phyloP scores from a whole-genome alignment of 2,888 invertebrate genomes.

The Cosmia pyralina region DNA sequence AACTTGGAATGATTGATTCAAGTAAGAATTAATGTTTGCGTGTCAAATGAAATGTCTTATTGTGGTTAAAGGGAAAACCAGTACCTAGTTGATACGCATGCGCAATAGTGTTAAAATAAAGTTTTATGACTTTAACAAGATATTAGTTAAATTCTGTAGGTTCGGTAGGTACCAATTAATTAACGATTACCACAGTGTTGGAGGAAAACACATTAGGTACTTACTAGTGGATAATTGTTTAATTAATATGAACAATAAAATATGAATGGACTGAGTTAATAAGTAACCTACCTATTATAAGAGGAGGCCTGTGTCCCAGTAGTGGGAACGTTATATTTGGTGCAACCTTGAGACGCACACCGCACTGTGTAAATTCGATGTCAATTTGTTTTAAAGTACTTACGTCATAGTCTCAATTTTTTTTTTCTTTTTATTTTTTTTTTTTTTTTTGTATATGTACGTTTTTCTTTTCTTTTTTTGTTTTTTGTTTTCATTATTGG shows the following conservation, averaged over 20 bases:
- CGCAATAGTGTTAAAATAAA: no score
- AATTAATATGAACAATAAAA: not conserved
- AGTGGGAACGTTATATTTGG: no score
- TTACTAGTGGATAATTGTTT: not conserved
- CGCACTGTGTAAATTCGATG: no score
- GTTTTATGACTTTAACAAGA: not conserved
- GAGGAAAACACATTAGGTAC: not conserved
- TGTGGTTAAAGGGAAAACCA: slow-evolving; percentile 16
- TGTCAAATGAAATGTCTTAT: slow-evolving; percentile 2
- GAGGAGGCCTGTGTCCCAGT: no score
- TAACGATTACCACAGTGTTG: not conserved
- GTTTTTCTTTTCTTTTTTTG: no score
- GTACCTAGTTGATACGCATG: not conserved
- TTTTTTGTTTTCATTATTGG: no score
- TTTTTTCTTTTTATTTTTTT: no score
- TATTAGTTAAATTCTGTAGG: not conserved
- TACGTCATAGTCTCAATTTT: no score
- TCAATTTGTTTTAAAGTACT: no score
- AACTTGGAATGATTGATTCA: not conserved
- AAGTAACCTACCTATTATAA: not conserved
- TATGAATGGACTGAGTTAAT: not conserved
- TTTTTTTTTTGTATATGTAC: no score
- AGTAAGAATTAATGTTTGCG: slow-evolving; percentile 1
- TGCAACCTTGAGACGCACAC: no score
- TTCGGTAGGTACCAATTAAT: not conserved